Base-by-base conservation (phyloP, 2,797 vertebrate genomes). In the Pantherophis alleghaniensis region DNA sequence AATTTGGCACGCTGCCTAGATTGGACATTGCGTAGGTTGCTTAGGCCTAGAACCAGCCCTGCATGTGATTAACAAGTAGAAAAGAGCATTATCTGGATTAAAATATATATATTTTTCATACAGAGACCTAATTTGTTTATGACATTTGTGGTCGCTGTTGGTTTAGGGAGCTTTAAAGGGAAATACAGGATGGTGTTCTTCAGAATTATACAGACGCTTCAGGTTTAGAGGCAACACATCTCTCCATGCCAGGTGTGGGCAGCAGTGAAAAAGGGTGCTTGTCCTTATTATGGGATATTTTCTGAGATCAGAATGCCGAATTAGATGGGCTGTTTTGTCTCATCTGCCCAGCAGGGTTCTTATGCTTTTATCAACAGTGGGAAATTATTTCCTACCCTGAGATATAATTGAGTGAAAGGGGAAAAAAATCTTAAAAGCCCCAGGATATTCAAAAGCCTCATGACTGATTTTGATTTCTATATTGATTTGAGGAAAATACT, bases 401-500 rank as follows among this genome's bases (percentile, higher is more conserved):
- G 47, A 55, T 14, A 20, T 56, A 32, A 90, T 14, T 61, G 53
- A 18, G 69, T 74, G 32, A 14, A 89, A 93, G 47, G 69, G 9
- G 14, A 3, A 11, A 60, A 10, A 42, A 42, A 42, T 74, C 16
- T 74, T 74, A 37, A 20, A 79, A 79, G 69, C 69, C 32, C 32
- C 69, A 10, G 69, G 69, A 7, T 22, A 42, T 79, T 83, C 20
- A 47, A 74, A 74, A 37, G 14, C 14, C 22, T n/a, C 89, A 32
- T 61, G 69, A 59, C 20, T 74, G 60, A n/a, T 86, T 93, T 92
- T 92, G 42, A 0, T 69, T 92, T 90, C 42, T 93, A 87, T 10
- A 0, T 89, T 92, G 7, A 32, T 94, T 92, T 92, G 87, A 86
- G 87, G 90, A 94, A 96, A 89, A 90, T 90, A 6, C 26, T 7